phyloP scores from a whole-genome alignment of 2,888 invertebrate genomes.

The Oxyteleia sp. region DNA sequence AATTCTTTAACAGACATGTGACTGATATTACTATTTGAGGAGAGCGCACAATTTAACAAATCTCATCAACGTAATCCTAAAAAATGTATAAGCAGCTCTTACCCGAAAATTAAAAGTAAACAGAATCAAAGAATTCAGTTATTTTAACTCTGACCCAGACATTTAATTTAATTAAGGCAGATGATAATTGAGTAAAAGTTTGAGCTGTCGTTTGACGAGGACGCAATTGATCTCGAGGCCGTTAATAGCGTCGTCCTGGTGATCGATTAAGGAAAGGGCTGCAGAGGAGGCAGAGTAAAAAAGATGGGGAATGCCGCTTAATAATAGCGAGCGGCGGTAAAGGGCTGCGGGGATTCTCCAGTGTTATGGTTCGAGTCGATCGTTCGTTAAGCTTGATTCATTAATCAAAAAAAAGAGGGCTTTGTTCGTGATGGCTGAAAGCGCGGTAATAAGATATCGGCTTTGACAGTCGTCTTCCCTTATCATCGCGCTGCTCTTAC shows the following conservation, averaged over 20 bases:
- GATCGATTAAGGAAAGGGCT: conserved; percentile 47
- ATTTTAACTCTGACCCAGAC: background rate
- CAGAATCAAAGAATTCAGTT: background rate
- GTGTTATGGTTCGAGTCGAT: conserved; percentile 46
- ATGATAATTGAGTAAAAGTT: conserved; percentile 26
- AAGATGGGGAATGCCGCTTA: conserved; percentile 33
- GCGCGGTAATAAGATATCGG: conserved; percentile 42
- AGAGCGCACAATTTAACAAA: no score
- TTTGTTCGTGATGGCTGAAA: conserved; percentile 60
- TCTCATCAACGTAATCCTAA: no score
- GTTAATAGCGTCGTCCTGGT: conserved; percentile 37
- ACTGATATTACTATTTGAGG: no score
- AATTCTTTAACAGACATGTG: no score
- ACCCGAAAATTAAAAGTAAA: no score
- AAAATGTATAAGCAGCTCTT: no score
- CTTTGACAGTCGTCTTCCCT: conserved; percentile 35
- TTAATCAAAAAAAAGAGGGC: conserved; percentile 74
- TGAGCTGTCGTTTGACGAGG: conserved; percentile 6
- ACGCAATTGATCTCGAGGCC: conserved; percentile 40
- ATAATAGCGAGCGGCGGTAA: conserved; percentile 34
- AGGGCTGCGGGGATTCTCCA: conserved; percentile 29
- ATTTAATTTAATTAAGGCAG: conserved; percentile 9
- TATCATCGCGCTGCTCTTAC: conserved; percentile 12
- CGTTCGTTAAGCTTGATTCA: conserved; percentile 74
- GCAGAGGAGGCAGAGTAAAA: no score